These are phyloP conservation scores for Talpa occidentalis DNA, from an alignment of 2,113 vertebrate genomes.

Conservation along the genomic window DNA sequence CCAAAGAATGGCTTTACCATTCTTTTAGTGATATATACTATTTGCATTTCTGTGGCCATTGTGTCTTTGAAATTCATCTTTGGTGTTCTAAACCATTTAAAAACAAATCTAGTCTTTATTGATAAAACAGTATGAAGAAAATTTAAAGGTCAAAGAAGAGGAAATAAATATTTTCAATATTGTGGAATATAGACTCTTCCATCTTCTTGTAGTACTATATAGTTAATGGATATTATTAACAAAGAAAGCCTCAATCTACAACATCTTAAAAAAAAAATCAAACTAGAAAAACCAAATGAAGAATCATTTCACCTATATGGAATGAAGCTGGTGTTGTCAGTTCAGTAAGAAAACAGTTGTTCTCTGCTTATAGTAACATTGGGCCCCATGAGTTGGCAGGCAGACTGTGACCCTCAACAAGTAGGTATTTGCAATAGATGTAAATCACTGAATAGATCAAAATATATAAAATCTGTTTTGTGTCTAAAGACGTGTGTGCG, in stretches of 20 bases:
- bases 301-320: not conserved
- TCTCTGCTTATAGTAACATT: not conserved
- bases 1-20: not conserved
- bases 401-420: not conserved
- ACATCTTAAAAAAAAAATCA: not conserved
- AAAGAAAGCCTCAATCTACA: not conserved
- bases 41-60: not conserved
- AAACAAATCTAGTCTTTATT: conserved; percentile 34
- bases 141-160: not conserved
- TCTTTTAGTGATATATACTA: not conserved
- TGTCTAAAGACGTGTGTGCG: not conserved
- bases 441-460: not conserved
- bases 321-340: not conserved
- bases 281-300: not conserved
- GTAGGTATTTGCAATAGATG: not conserved
- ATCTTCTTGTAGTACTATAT: not conserved
- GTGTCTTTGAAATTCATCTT: conserved; percentile 19
- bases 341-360: conserved; percentile 19
- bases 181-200: not conserved
- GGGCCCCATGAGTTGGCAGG: not conserved
- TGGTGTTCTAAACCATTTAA: conserved; percentile 19
- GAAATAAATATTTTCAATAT: not conserved
- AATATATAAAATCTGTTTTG: not conserved
- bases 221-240: not conserved
- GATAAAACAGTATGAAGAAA: conserved; percentile 33